These are phyloP conservation scores for Aphis gossypii DNA, from an alignment of 1,140 invertebrate genomes.

Conservation along the genomic window DNA sequence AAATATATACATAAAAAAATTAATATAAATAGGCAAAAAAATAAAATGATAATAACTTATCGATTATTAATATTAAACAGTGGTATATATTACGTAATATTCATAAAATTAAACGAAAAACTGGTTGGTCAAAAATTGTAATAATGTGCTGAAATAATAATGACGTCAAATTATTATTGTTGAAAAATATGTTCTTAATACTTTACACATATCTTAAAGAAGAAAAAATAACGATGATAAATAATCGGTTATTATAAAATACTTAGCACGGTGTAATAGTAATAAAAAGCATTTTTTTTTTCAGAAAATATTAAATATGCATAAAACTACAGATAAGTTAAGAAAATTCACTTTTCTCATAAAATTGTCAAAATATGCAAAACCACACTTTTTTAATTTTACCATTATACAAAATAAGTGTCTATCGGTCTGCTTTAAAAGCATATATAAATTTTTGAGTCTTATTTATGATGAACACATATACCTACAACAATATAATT, in stretches of 20 bases:
- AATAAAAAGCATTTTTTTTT: no score
- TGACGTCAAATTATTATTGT: not conserved
- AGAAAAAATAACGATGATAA: not conserved
- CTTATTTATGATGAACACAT: not conserved
- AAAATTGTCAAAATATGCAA: not conserved
- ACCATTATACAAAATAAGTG: not conserved
- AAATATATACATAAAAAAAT: no score
- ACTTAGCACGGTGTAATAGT: no score
- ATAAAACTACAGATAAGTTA: not conserved
- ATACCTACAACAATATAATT: not conserved
- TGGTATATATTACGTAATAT: not conserved
- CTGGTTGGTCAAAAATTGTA: not conserved
- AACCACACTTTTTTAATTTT: not conserved
- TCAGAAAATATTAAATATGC: not conserved
- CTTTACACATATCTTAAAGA: not conserved
- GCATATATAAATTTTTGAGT: not conserved
- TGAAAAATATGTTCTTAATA: not conserved
- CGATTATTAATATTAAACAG: no score
- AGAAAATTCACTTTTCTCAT: not conserved
- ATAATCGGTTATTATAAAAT: not conserved
- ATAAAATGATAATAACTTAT: no score
- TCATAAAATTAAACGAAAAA: not conserved
- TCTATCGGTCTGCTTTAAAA: not conserved
- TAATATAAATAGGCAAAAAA: no score
- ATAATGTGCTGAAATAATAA: not conserved